Evolutionary conservation across 2,113 vertebrate species (phyloP).

Genomic region (Nesospiza acunhae): DNA sequence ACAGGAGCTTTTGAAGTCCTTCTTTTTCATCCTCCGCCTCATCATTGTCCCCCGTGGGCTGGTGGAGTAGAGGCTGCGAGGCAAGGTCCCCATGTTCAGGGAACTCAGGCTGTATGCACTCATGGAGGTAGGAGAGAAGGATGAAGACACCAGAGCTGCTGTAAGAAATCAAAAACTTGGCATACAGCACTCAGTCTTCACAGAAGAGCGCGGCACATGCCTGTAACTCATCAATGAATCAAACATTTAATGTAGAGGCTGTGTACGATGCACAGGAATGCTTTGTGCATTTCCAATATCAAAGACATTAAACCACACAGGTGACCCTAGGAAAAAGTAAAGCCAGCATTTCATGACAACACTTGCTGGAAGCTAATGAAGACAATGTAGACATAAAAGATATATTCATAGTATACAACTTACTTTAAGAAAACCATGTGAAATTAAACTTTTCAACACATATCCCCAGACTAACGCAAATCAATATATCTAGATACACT

Average conservation of each 20-base stretch:
- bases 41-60: slow-evolving; percentile 95
- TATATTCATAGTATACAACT: background rate
- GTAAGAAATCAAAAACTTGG: slow-evolving; percentile 75
- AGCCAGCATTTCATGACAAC: slow-evolving; percentile 10
- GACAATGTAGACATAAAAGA: background rate
- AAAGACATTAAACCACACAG: background rate
- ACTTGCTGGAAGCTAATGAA: background rate
- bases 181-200: slow-evolving; percentile 39
- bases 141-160: slow-evolving; percentile 90
- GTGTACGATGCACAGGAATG: background rate
- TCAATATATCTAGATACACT: background rate
- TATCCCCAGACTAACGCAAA: background rate
- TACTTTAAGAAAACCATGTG: background rate
- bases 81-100: slow-evolving; percentile 94
- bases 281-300: background rate
- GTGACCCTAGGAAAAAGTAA: background rate
- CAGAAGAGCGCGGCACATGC: background rate
- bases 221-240: slow-evolving; percentile 26
- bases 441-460: slow-evolving; percentile 14
- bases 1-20: slow-evolving; percentile 98
- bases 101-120: slow-evolving; percentile 98
- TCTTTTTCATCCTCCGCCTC: slow-evolving; percentile 95
- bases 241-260: background rate
- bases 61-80: slow-evolving; percentile 94
- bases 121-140: slow-evolving; percentile 98